phyloP scores from a whole-genome alignment of 2,797 vertebrate genomes.

The Centropyge bicolor region DNA sequence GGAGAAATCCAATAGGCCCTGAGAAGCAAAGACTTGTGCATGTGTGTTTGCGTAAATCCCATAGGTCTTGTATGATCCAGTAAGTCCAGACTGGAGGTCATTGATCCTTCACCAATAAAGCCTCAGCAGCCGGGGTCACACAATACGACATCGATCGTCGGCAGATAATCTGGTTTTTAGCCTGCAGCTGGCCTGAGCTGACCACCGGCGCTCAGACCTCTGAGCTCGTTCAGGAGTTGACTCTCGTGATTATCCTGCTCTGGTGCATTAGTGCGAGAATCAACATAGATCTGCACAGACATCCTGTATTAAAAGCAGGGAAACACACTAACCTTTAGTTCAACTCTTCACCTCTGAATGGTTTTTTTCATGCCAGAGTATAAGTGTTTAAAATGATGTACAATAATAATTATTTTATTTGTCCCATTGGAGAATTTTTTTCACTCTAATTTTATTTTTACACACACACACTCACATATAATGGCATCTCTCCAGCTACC shows the following conservation, averaged over 20 bases:
- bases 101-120: constrained; percentile 68
- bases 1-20: constrained; percentile 66
- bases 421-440: not conserved
- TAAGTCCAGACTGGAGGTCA: constrained; percentile 67
- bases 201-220: constrained; percentile 13
- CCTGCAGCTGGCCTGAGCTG: constrained; percentile 15
- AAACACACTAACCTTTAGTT: not conserved
- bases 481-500: not conserved
- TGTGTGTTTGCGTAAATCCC: constrained; percentile 45
- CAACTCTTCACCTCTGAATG: not conserved
- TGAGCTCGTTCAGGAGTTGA: not conserved
- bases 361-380: constrained; percentile 4
- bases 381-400: not conserved
- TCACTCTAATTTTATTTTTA: not conserved
- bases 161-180: constrained; percentile 44
- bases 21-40: constrained; percentile 28
- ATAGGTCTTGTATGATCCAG: constrained; percentile 65
- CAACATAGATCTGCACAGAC: not conserved
- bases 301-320: not conserved
- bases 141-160: constrained; percentile 55
- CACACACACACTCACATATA: not conserved
- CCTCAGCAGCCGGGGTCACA: constrained; percentile 58
- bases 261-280: not conserved
- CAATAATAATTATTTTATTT: not conserved
- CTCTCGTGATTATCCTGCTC: not conserved